Percentiles rank a stretch among this genome's conserved stretches.
phyloP scores from a whole-genome alignment of 2,888 invertebrate genomes.

The Cancer borealis region DNA sequence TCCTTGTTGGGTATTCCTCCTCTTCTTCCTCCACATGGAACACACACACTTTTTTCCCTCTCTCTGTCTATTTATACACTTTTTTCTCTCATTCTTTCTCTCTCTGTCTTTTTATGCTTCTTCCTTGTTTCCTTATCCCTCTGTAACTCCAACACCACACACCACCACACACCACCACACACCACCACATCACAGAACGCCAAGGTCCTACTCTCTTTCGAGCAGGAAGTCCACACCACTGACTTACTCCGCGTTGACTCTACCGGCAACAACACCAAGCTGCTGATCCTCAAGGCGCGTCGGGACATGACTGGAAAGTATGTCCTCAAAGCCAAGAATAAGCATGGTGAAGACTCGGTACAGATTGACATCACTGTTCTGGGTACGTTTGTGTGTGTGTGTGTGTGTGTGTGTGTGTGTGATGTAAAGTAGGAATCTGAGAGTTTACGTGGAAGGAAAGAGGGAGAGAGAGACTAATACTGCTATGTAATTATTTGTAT shows the following conservation, averaged over 20 bases:
- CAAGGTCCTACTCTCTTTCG: conserved; percentile 44
- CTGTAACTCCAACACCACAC: background rate
- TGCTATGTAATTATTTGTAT: background rate
- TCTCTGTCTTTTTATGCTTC: conserved; percentile 30
- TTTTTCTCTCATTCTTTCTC: background rate
- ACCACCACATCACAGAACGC: conserved; percentile 22
- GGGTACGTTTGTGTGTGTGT: conserved; percentile 79
- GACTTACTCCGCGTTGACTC: conserved; percentile 86
- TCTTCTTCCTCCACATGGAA: conserved; percentile 9
- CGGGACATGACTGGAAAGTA: conserved; percentile 92
- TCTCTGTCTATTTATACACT: background rate
- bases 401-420: background rate
- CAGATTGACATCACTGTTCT: conserved; percentile 93
- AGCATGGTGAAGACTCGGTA: conserved; percentile 94
- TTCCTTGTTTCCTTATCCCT: background rate
- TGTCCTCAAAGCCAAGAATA: conserved; percentile 92
- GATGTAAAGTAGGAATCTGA: too few species aligned
- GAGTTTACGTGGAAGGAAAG: background rate
- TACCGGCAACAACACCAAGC: conserved; percentile 94
- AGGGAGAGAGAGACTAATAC: background rate
- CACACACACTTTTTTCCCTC: background rate
- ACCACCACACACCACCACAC: background rate
- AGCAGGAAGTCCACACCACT: conserved; percentile 80
- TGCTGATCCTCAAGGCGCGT: conserved; percentile 90
- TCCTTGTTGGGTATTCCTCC: background rate